Conservation (phyloP, 2,113 vertebrate genomes). For the Poeciliopsis turrubarensis region DNA sequence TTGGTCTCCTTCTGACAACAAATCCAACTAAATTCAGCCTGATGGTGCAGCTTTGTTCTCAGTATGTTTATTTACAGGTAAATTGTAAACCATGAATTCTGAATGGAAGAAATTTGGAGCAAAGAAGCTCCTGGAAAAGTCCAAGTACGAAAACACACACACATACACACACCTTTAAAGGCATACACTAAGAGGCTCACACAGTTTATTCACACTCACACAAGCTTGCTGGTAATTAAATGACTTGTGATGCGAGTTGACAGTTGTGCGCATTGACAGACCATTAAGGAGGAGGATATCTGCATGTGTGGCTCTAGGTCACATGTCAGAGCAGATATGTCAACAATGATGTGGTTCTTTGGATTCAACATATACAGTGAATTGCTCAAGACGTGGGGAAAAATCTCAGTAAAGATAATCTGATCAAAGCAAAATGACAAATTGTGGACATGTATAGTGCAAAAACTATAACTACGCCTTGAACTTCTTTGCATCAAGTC, state of each 20-base stretch:
- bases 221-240: slow-evolving; percentile 3
- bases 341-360: not conserved
- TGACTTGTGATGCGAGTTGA: not conserved
- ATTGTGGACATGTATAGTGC: not conserved
- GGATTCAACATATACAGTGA: not conserved
- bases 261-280: slow-evolving; percentile 36
- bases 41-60: not conserved
- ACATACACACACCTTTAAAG: slow-evolving; percentile 8
- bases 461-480: not conserved
- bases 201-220: slow-evolving; percentile 20
- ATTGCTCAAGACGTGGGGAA: not conserved
- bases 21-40: not conserved
- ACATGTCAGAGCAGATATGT: slow-evolving; percentile 55
- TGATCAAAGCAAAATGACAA: not conserved
- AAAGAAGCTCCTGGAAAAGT: slow-evolving; percentile 19
- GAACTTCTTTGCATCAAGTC: not conserved
- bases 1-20: not conserved
- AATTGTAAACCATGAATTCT: not conserved
- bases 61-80: not conserved
- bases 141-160: slow-evolving; percentile 2
- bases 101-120: not conserved
- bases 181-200: slow-evolving; percentile 6
- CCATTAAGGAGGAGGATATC: slow-evolving; percentile 30
- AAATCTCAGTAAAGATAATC: not conserved
- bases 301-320: slow-evolving; percentile 40